Conservation (phyloP, 2,888 invertebrate genomes). For the Rhimphoctona megacephalus region DNA sequence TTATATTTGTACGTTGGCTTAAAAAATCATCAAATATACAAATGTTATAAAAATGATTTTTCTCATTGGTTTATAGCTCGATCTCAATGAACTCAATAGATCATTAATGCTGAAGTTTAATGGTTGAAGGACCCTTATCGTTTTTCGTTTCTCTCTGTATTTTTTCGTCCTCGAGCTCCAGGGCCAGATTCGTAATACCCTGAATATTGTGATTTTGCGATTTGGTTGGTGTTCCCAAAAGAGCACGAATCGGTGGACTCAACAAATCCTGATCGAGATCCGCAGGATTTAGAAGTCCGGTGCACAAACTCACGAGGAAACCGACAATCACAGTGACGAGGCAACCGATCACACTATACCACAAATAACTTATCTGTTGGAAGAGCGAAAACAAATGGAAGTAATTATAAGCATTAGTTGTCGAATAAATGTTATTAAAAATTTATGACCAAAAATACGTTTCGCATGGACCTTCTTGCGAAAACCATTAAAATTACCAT, state of each 20-base stretch:
- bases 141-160: constrained; percentile 58
- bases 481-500: no score
- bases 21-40: constrained; percentile 9
- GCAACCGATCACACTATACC: constrained; percentile 95
- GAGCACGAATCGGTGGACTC: constrained; percentile 88
- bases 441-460: no score
- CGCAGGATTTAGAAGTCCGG: constrained; percentile 88
- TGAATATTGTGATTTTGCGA: constrained; percentile 74
- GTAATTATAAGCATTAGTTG: no score
- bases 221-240: constrained; percentile 83
- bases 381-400: background rate
- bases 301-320: constrained; percentile 89
- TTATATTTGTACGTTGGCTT: constrained; percentile 39
- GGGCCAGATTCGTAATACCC: constrained; percentile 80
- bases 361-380: constrained; percentile 88
- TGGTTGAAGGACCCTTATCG: constrained; percentile 63
- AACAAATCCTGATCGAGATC: constrained; percentile 89
- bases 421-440: no score
- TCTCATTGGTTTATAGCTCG: background rate
- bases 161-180: constrained; percentile 82
- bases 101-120: constrained; percentile 7
- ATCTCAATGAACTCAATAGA: no score
- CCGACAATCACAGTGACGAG: constrained; percentile 91
- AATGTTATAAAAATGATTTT: background rate
- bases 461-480: no score